These are phyloP conservation scores for Pterois miles DNA, from an alignment of 2,797 vertebrate genomes.

Conservation along the genomic window DNA sequence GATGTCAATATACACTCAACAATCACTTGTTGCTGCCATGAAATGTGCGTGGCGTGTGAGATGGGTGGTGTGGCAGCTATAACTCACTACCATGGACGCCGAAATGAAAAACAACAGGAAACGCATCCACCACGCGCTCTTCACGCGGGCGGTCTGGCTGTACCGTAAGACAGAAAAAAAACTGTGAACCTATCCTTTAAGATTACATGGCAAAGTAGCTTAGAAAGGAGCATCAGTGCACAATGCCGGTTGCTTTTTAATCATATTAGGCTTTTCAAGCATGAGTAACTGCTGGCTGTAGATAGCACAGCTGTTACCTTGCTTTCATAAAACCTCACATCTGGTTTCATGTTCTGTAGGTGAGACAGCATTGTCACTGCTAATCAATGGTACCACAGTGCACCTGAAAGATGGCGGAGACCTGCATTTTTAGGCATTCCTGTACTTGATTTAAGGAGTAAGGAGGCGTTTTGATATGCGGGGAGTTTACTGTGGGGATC, in stretches of 20 bases:
- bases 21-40: too few relatives aligned
- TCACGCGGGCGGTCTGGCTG: too few relatives aligned
- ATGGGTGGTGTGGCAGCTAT: too few relatives aligned
- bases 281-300: constrained; percentile 10
- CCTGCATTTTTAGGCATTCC: not conserved
- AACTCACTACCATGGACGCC: too few relatives aligned
- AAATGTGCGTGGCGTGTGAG: too few relatives aligned
- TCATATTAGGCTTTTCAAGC: constrained; percentile 17
- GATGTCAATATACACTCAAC: too few relatives aligned
- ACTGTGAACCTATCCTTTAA: not conserved
- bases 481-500: not conserved
- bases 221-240: not conserved
- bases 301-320: constrained; percentile 32
- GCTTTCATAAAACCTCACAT: constrained; percentile 32
- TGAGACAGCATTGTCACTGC: constrained; percentile 1
- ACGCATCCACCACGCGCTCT: too few relatives aligned
- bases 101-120: too few relatives aligned
- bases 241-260: not conserved
- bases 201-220: not conserved
- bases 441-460: not conserved
- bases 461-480: not conserved
- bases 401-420: not conserved
- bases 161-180: too few relatives aligned
- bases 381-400: not conserved
- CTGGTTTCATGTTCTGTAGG: constrained; percentile 11